Evolutionary conservation across 2,888 invertebrate genomes (phyloP), one percentile per base, ranked within the genome.

Genomic region (Andrena minutula): DNA sequence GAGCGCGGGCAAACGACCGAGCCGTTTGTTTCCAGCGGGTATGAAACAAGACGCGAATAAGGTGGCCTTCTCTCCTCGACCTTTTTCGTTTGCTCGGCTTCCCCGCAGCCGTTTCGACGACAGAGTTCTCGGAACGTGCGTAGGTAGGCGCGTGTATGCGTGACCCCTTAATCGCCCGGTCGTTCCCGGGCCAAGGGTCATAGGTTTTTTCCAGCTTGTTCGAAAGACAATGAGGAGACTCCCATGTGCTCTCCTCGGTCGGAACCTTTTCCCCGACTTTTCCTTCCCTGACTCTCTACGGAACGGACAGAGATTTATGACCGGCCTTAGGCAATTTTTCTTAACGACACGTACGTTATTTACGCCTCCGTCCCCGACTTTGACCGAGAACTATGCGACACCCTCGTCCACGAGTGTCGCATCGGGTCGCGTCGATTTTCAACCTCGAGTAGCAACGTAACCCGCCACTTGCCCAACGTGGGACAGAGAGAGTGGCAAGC

Each of bases 101-200:
- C 51, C 35, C 28, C 16, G 56, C 61, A 7, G 32, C 41, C 12
- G 23, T n/a, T 10, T 10, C 47, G 63, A 8, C 35, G 23, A 58
- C 74, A 30, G 82, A 76, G 35, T 84, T 84, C 84, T 82, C n/a
- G 69, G 84, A 85, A 84, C 68, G 74, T n/a, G 20, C 26, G n/a
- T 32, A 64, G 26, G 64, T 66, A n/a, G 47, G 20, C 58, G 47
- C 60, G 51, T 53, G 72, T 32, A 32, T 65, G 20, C 30, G 35
- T 35, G 82, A 66, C 26, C 75, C 63, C 28, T 66, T 73, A 63
- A 82, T 76, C 47, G 79, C 23, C 51, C 58, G 68, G 72, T 35
- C 76, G 12, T 56, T 72, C 49, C 66, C 20, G 32, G 63, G 60
- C 71, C 68, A 63, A 61, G 73, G 70, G 73, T 83, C 75, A 53